Evolutionary conservation across 2,888 invertebrate genomes (phyloP).

Genomic region (Calameuta pallipes): DNA sequence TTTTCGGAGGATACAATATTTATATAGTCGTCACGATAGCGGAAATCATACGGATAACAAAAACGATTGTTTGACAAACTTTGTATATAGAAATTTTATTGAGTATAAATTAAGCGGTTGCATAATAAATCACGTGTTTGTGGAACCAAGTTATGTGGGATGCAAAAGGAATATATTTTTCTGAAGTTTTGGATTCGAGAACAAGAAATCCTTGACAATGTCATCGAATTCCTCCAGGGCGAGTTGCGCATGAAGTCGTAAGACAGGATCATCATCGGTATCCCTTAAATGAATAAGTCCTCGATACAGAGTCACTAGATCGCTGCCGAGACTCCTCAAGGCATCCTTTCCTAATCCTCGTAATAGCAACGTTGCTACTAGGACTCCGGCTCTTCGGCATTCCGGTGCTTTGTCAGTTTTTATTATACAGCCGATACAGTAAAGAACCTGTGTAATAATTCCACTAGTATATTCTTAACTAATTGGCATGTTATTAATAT

Average conservation of each 20-base stretch:
- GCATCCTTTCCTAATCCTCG: constrained; percentile 80
- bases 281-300: constrained; percentile 75
- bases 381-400: constrained; percentile 82
- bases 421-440: constrained; percentile 77
- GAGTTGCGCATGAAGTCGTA: constrained; percentile 80
- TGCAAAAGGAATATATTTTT: constrained; percentile 67
- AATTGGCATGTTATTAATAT: not conserved
- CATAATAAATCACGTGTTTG: not conserved
- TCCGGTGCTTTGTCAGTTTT: constrained; percentile 78
- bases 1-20: constrained; percentile 83
- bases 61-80: not conserved
- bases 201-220: constrained; percentile 74
- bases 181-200: constrained; percentile 70
- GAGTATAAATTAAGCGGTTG: not conserved
- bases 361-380: constrained; percentile 80
- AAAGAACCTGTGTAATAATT: constrained; percentile 72
- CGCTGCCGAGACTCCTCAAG: constrained; percentile 74
- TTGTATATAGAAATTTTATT: constrained; percentile 7
- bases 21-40: constrained; percentile 55
- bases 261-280: constrained; percentile 75
- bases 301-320: constrained; percentile 77
- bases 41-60: not conserved
- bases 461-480: constrained; percentile 8
- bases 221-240: constrained; percentile 82
- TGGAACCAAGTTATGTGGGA: not conserved